Evolutionary conservation across 2,797 vertebrate species (phyloP).

Genomic region (Florisuga fusca): DNA sequence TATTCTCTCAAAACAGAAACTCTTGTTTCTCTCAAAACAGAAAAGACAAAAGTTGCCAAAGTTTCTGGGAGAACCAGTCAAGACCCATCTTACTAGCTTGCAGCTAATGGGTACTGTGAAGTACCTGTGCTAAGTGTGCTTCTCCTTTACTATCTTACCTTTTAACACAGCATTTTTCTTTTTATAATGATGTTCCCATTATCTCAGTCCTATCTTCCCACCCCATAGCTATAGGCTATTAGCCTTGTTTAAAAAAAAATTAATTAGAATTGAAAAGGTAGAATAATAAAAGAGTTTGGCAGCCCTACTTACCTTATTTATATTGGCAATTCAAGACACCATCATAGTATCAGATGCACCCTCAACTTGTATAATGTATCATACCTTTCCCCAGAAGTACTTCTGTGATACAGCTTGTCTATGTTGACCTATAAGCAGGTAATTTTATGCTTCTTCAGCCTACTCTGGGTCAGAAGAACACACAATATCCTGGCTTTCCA

Average conservation of each 20-base stretch:
- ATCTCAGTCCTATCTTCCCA: slow-evolving; percentile 62
- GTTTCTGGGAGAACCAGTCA: slow-evolving; percentile 60
- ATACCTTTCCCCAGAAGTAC: not conserved
- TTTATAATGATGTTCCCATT: slow-evolving; percentile 52
- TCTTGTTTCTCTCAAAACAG: slow-evolving; percentile 61
- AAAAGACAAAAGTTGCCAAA: slow-evolving; percentile 33
- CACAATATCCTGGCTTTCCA: not conserved
- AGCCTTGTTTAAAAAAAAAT: slow-evolving; percentile 26
- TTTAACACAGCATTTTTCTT: slow-evolving; percentile 54
- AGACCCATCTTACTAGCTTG: slow-evolving; percentile 49
- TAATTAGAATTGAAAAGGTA: slow-evolving; percentile 67
- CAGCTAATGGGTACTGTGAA: slow-evolving; percentile 40
- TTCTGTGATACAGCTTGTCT: not conserved
- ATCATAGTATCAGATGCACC: not conserved
- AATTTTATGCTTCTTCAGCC: not conserved
- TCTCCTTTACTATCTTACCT: slow-evolving; percentile 55
- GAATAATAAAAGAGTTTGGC: slow-evolving; percentile 69
- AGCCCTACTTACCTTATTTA: slow-evolving; percentile 33
- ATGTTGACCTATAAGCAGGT: not conserved
- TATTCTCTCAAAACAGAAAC: not conserved
- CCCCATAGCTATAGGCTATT: slow-evolving; percentile 49
- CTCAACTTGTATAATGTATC: not conserved
- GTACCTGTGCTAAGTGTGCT: slow-evolving; percentile 29
- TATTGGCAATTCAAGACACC: slow-evolving; percentile 40
- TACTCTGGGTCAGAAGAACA: not conserved